Conservation (phyloP, 2,888 invertebrate species). For the Bhutanitis thaidina region DNA sequence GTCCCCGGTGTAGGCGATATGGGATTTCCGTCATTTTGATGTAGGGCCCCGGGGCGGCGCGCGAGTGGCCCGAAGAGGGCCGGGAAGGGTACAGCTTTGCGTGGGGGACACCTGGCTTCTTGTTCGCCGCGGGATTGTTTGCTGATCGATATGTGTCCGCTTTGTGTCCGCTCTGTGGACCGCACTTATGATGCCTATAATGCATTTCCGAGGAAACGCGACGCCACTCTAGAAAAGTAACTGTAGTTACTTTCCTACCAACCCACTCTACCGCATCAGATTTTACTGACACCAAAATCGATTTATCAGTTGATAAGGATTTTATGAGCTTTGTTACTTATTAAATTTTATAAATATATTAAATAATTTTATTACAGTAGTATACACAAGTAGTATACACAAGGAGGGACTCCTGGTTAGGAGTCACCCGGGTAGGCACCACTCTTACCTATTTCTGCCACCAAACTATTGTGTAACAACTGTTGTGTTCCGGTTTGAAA, state of each 20-base stretch:
- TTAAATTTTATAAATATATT: too few relatives aligned
- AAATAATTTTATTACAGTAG: too few relatives aligned
- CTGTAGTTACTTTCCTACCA: background rate
- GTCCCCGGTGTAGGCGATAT: slow-evolving; percentile 73
- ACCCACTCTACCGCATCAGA: background rate
- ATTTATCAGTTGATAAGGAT: background rate
- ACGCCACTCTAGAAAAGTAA: slow-evolving; percentile 1
- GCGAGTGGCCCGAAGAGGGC: slow-evolving; percentile 31
- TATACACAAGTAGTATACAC: too few relatives aligned
- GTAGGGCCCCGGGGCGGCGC: slow-evolving; percentile 60
- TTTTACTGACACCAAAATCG: background rate
- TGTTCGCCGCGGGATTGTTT: slow-evolving; percentile 47
- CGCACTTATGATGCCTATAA: slow-evolving; percentile 23
- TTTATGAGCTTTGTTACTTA: too few relatives aligned
- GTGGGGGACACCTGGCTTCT: slow-evolving; percentile 70
- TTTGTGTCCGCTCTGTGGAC: slow-evolving; percentile 23
- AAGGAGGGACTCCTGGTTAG: too few relatives aligned
- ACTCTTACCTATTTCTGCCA: too few relatives aligned
- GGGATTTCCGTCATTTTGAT: slow-evolving; percentile 78
- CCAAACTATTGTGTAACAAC: too few relatives aligned
- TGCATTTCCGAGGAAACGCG: slow-evolving; percentile 22
- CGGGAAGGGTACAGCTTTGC: slow-evolving; percentile 38
- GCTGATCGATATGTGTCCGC: slow-evolving; percentile 54
- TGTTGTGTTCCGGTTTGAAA: too few relatives aligned
- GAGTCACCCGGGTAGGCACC: too few relatives aligned